Conservation (phyloP, 2,888 invertebrate genomes). For the Drosophila lutescens region DNA sequence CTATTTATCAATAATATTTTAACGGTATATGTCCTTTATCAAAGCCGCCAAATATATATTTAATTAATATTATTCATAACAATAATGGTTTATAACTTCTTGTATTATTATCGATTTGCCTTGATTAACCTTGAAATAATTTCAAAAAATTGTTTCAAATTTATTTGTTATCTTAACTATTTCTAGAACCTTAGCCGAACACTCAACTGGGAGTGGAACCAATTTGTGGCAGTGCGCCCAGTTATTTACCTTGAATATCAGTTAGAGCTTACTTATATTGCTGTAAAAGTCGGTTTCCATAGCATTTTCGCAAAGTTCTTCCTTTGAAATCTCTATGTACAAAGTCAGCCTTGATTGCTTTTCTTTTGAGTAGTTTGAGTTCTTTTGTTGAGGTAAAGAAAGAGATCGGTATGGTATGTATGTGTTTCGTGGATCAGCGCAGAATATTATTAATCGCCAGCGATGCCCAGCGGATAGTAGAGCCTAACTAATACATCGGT, state of each 20-base stretch:
- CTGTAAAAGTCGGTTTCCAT: constrained; percentile 51
- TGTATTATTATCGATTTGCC: constrained; percentile 62
- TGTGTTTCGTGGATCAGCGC: constrained; percentile 44
- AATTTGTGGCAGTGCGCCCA: constrained; percentile 59
- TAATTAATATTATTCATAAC: constrained; percentile 24
- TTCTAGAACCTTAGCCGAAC: constrained; percentile 37
- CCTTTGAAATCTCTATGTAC: constrained; percentile 77
- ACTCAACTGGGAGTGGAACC: constrained; percentile 47
- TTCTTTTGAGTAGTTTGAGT: constrained; percentile 64
- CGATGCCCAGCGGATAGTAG: constrained; percentile 18
- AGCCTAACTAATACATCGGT: constrained; percentile 10
- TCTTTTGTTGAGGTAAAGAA: constrained; percentile 68
- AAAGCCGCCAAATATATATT: constrained; percentile 47
- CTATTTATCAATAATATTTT: constrained; percentile 27
- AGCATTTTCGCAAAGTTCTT: constrained; percentile 44
- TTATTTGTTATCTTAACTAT: constrained; percentile 31
- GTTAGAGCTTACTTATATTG: constrained; percentile 45
- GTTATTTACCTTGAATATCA: constrained; percentile 41
- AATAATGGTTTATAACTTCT: constrained; percentile 28
- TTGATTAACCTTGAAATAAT: constrained; percentile 58
- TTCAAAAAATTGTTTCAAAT: constrained; percentile 52
- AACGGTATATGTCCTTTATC: constrained; percentile 46
- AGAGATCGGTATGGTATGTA: constrained; percentile 61
- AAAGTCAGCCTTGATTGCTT: constrained; percentile 82
- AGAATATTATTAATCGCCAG: constrained; percentile 33